Evolutionary conservation across 53 echinoderm and acorn worm species (phyloP), one percentile per base, ranked within the genome.

Genomic region (Stichopus horrens): DNA sequence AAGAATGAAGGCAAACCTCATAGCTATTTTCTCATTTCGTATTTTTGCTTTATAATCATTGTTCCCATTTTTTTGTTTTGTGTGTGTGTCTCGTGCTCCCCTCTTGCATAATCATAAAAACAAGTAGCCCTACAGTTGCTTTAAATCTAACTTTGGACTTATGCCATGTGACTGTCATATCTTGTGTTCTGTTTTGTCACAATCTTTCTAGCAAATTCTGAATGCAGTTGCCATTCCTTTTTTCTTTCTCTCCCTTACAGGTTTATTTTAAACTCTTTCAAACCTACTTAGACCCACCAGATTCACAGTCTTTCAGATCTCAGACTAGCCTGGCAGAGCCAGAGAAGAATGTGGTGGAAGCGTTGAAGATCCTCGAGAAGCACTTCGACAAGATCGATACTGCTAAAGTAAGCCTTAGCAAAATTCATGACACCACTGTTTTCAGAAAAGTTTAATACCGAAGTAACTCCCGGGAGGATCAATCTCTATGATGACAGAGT

Each of bases 331-430:
- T 90, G 8, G 90, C 91, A 52, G 91, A 94, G 5, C 94, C 95
- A 16, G 88, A 95, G 83, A 91, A 95, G 13, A 97, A 97, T 78
- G 89, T 95, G 37, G 88, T 91, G 68, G 98, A 95, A 74, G 98
- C 98, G 4, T 82, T 97, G 58, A 92, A 93, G 23, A 94, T 97
- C 14, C 86, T 97, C 6, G 94, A 97, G 68, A 79, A 87, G 21
- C 94, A 95, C 87, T 91, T 92, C 88, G 95, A 97, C 77, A 95
- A 97, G 79, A 95, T 97, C 10, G 98, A 97, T 77, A 97, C 98
- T 56, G 95, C 95, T n/a, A 94, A 91, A 94, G 98, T 97, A 90
- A 94, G 93, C 77, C 51, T 76, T 23, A 18, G n/a, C 71, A 71
- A 71, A 7, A 37, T 37, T 37, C 37, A 37, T 37, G 37, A 37